A percentile compares a stretch with the other conserved stretches of the same genome.
Evolutionary conservation across 2,888 invertebrate genomes (phyloP).

Genomic region (Parapristionchus giblindavisi): DNA sequence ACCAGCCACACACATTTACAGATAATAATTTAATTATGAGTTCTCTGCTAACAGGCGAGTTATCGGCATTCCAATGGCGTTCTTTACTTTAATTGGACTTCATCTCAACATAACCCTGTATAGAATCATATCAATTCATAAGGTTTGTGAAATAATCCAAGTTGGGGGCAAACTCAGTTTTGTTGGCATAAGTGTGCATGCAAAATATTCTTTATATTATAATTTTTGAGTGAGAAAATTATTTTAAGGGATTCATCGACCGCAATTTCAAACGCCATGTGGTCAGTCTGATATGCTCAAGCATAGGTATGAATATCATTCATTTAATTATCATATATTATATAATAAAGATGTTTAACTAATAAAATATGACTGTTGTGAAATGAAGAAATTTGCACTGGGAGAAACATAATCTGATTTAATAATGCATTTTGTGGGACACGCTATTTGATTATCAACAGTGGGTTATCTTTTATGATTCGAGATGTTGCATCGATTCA

Average conservation of each 20-base stretch:
- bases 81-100: conserved; percentile 9
- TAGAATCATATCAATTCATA: conserved; percentile 15
- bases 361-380: too few relatives aligned
- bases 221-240: not conserved
- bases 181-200: not conserved
- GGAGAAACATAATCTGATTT: too few relatives aligned
- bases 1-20: too few relatives aligned
- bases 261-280: conserved; percentile 25
- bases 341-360: too few relatives aligned
- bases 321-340: too few relatives aligned
- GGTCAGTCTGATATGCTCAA: conserved; percentile 15
- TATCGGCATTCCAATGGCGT: conserved; percentile 9
- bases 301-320: conserved; percentile 7
- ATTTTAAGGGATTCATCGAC: conserved; percentile 10
- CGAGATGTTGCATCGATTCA: too few relatives aligned
- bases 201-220: not conserved
- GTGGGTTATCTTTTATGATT: too few relatives aligned
- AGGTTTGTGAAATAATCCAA: not conserved
- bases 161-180: not conserved
- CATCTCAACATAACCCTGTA: conserved; percentile 15
- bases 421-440: too few relatives aligned
- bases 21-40: too few relatives aligned
- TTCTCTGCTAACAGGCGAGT: too few relatives aligned
- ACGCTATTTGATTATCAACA: too few relatives aligned
- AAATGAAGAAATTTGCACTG: too few relatives aligned